phyloP scores from a whole-genome alignment of 1,140 invertebrate genomes.

The Branchinecta lynchi region DNA sequence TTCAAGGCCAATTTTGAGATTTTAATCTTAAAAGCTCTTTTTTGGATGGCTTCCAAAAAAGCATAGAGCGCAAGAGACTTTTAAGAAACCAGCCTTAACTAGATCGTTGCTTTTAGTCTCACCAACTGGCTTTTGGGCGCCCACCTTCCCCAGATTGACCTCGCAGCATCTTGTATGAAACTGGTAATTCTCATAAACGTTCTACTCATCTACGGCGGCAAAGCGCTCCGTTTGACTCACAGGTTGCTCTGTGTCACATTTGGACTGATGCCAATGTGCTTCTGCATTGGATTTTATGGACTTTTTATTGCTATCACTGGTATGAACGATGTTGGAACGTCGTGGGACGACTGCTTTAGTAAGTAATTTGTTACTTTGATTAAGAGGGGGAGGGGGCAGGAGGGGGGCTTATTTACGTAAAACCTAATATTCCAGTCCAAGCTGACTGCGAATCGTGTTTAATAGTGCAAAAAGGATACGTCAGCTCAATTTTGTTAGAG shows the following conservation, averaged over 20 bases:
- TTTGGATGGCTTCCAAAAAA: no score
- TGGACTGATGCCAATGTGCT: not conserved
- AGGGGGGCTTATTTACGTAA: no score
- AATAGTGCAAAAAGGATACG: no score
- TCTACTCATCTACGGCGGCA: not conserved
- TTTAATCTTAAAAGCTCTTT: no score
- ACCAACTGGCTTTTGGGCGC: not conserved
- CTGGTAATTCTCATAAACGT: not conserved
- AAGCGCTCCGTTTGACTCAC: not conserved
- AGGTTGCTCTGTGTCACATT: not conserved
- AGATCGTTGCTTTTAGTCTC: not conserved
- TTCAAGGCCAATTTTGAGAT: no score
- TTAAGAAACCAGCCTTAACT: no score
- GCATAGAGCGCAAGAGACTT: no score
- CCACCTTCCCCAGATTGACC: not conserved
- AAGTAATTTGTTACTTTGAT: not conserved
- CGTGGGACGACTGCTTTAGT: conserved; percentile 2
- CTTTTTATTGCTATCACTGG: not conserved
- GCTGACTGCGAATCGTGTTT: no score
- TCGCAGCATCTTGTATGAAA: not conserved
- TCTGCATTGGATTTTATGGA: conserved; percentile 3
- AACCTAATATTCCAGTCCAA: no score
- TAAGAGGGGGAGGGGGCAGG: no score
- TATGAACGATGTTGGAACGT: not conserved
- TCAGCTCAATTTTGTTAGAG: no score